Evolutionary conservation across 2,888 invertebrate genomes (phyloP), one percentile per base, ranked within the genome.

Genomic region (Xanthorhoe designata): DNA sequence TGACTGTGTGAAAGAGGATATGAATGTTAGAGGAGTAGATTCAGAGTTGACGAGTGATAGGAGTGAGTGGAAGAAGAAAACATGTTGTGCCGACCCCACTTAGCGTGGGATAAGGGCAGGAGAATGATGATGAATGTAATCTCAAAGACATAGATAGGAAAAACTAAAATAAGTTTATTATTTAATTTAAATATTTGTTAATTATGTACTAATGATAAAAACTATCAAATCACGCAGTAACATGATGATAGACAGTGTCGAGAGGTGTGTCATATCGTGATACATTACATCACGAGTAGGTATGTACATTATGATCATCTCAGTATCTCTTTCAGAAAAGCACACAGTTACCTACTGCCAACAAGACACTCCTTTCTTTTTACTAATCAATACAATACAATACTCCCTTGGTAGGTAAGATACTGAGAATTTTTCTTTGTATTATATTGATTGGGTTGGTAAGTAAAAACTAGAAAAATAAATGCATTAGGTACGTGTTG

Each of bases 221-320:
- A 54, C 56, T 35, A 69, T 69, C 65, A 55, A 69, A 73, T 76
- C 81, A 81, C 80, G 80, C 75, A 53, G 60, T 59, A 63, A 64
- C 65, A 64, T 72, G 69, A 72, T 80, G 80, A 59, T 61, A 68
- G 70, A 63, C 73, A 75, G 64, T 59, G 55, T 57, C 66, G 64
- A 76, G 79, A 79, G 80, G 80, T 79, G 80, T 79, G 80, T 78
- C 78, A 67, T 62, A 51, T 57, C 63, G 61, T 71, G 64, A 61
- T 56, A 51, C 15, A 24, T 24, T 56, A 51, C 15, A 24, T 24
- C 24, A 24, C 24, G 17, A 42, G 15, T 15, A 45, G 45, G n/a
- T n/a, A n/a, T n/a, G 8, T 47, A 47, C 15, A 47, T 15, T 15
- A 47, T 47, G 6, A 47, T 45, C 15, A 15, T 0, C 47, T 17